Conservation (phyloP, 2,888 invertebrate genomes). For the Mesorhabditis belari region DNA sequence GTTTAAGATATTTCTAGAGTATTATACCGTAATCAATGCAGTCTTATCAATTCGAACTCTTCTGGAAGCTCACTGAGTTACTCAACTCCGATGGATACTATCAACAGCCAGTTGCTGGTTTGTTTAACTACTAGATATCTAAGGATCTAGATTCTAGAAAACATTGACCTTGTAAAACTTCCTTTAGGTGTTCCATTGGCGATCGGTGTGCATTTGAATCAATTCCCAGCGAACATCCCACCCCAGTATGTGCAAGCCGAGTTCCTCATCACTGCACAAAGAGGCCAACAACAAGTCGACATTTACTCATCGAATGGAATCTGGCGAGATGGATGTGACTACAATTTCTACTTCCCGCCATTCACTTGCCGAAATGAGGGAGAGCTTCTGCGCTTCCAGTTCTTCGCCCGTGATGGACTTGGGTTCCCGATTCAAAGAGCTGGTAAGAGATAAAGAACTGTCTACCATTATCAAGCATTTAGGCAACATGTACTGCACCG, state of each 20-base stretch:
- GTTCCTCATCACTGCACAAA: conserved; percentile 25
- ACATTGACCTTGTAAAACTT: not conserved
- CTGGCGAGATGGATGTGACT: conserved; percentile 35
- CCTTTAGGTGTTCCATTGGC: not conserved
- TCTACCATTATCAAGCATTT: no score
- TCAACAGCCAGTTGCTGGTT: conserved; percentile 18
- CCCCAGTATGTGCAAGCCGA: conserved; percentile 23
- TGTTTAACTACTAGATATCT: conserved; percentile 2
- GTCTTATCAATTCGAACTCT: conserved; percentile 15
- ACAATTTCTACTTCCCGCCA: conserved; percentile 38
- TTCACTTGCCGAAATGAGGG: conserved; percentile 28
- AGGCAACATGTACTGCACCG: conserved; percentile 33
- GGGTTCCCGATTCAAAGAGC: conserved; percentile 35
- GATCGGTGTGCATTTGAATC: conserved; percentile 8
- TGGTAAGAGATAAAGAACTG: conserved; percentile 36
- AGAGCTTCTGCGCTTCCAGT: conserved; percentile 37
- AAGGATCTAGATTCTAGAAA: not conserved
- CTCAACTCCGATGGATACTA: conserved; percentile 16
- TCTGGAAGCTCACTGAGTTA: conserved; percentile 21
- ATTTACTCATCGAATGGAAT: conserved; percentile 34
- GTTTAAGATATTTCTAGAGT: no score
- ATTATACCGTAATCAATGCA: no score
- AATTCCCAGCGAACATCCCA: conserved; percentile 16
- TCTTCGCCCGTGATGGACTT: conserved; percentile 29
- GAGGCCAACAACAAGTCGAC: conserved; percentile 20